A percentile compares a stretch with the other conserved stretches of the same genome.
Evolutionary conservation across 2,113 vertebrate genomes (phyloP).

Genomic region (Abramis brama): DNA sequence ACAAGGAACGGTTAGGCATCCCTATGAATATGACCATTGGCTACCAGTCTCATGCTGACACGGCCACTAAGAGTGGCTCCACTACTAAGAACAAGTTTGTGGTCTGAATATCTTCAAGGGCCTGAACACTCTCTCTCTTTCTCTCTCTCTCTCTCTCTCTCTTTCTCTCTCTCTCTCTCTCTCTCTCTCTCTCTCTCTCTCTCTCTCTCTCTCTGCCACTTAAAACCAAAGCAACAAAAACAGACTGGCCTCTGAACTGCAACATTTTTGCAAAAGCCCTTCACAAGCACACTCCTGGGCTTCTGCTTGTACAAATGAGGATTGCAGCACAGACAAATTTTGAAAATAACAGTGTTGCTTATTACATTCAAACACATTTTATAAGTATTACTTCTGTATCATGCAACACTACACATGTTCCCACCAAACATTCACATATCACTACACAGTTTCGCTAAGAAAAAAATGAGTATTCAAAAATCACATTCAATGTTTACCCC

Average conservation of each 20-base stretch:
- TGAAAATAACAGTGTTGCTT: constrained; percentile 1
- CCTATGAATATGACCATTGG: constrained; percentile 95
- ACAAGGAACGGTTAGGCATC: constrained; percentile 97
- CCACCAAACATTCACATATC: constrained; percentile 15
- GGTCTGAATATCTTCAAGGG: constrained; percentile 82
- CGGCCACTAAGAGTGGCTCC: constrained; percentile 97
- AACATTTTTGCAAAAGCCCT: constrained; percentile 10
- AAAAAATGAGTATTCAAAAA: background rate
- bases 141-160: constrained; percentile 50
- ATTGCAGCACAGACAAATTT: constrained; percentile 20
- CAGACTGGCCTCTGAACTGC: constrained; percentile 24
- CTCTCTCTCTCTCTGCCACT: constrained; percentile 38
- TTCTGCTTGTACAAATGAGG: constrained; percentile 2
- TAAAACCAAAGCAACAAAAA: constrained; percentile 49
- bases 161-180: constrained; percentile 55
- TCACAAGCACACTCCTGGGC: constrained; percentile 1
- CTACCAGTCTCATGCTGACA: constrained; percentile 97
- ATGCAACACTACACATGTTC: constrained; percentile 12
- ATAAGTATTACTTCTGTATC: background rate
- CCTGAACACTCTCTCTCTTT: constrained; percentile 24
- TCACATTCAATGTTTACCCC: constrained; percentile 5
- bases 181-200: constrained; percentile 53
- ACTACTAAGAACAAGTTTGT: constrained; percentile 99
- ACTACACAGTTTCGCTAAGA: constrained; percentile 61
- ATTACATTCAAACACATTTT: constrained; percentile 4